Evolutionary conservation across 1,140 invertebrate species (phyloP), one percentile per base, ranked within the genome.

Genomic region (Calliphora vicina): DNA sequence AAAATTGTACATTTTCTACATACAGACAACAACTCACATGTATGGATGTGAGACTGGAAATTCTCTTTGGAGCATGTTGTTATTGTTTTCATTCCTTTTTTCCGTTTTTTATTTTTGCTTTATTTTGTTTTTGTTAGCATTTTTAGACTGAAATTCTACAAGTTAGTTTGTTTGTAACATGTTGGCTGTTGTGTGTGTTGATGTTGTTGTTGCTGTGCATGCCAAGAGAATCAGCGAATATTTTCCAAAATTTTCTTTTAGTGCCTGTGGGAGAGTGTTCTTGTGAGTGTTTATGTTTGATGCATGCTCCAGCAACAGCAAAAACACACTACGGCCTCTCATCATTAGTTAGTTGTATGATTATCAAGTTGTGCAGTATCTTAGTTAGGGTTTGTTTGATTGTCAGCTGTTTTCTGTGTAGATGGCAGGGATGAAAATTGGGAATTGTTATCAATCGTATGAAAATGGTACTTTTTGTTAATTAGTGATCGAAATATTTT

Each of bases 271-370:
- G 3, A 25, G 20, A 10, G 9, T 67, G 61, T 3, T 20, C 6
- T 23, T 67, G 8, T 67, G 17, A 0, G 8, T 25, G 61, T 67
- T n/a, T n/a, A n/a, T 67, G n/a, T 67, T 57, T 50, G 45, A n/a
- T 50, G 17, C 45, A 50, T 35, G 35, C 35, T 35, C 35, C 35
- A 50, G 45, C 45, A 50, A 50, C 12, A n/a, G n/a, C n/a, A 50
- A 50, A 50, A 50, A 50, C 8, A 10, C n/a, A 23, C 61, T 17
- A 23, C 61, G 61, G 61, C 23, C 61, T 67, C 61, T 10, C 23
- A 25, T 67, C 20, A 67, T 67, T 67, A 67, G 61, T 67, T 67
- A 67, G 61, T 67, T 67, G 61, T 67, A 67, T 67, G 61, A 67
- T 67, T 23, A 67, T 23, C 61, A 67, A 9, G 23, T 67, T 67